Conservation (phyloP, 2,797 vertebrate genomes). For the Mustela erminea region DNA sequence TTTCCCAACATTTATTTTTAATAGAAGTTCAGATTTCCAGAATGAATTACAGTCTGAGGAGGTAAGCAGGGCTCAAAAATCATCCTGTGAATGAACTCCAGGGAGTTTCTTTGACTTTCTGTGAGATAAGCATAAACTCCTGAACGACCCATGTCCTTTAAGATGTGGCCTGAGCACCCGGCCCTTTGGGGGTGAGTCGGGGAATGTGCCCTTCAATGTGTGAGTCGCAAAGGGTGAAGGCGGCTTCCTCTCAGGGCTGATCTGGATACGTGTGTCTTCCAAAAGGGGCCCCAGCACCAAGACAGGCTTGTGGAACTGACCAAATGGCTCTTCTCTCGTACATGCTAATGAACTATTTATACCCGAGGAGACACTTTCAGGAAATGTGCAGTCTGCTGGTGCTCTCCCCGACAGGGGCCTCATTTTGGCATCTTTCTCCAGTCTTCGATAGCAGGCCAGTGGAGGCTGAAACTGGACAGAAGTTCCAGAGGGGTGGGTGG, state of each 20-base stretch:
- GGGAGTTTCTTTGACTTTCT: neutral
- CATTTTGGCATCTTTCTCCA: neutral
- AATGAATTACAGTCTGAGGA: neutral
- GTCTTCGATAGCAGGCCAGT: neutral
- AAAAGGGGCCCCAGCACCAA: no score
- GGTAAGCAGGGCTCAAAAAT: neutral
- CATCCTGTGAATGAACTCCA: neutral
- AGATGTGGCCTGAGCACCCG: neutral
- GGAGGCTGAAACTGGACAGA: slow-evolving; percentile 39
- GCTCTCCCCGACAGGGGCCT: rapidly evolving
- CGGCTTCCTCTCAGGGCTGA: neutral
- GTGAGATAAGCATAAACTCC: neutral
- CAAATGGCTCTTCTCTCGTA: neutral
- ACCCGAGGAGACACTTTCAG: neutral
- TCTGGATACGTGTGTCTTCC: neutral
- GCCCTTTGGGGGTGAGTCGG: neutral
- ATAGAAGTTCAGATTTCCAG: neutral
- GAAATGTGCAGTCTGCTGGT: neutral
- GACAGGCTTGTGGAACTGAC: neutral
- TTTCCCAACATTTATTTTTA: slow-evolving; percentile 33
- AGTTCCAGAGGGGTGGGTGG: neutral
- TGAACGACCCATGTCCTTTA: neutral
- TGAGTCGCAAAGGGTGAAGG: rapidly evolving
- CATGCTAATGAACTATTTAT: neutral
- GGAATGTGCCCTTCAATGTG: rapidly evolving